A percentile compares a stretch with the other conserved stretches of the same genome.
These are phyloP conservation scores for Anhinga anhinga DNA, from an alignment of 2,113 vertebrate genomes.

Conservation along the genomic window DNA sequence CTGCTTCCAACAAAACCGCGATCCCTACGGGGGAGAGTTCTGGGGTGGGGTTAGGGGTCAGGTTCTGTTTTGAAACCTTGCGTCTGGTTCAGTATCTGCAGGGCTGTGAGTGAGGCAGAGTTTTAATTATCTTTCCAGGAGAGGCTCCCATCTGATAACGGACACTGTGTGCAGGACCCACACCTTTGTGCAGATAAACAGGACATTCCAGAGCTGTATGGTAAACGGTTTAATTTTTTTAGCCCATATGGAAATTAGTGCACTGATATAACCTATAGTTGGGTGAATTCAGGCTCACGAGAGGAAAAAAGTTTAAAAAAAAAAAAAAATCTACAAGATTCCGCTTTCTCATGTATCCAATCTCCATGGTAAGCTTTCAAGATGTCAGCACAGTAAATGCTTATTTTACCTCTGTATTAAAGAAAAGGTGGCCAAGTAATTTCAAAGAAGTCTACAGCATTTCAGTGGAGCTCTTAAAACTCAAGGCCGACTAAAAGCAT, in stretches of 20 bases:
- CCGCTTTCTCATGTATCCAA: background rate
- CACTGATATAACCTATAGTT: background rate
- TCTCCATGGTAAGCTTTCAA: background rate
- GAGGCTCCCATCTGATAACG: constrained; percentile 46
- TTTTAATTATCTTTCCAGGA: constrained; percentile 40
- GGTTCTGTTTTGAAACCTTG: background rate
- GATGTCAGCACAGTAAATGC: background rate
- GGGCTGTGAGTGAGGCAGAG: background rate
- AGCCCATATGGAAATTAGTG: background rate
- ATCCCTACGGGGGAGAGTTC: too few species aligned
- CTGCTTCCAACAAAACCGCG: background rate
- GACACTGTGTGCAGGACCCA: background rate
- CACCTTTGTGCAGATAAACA: constrained; percentile 44
- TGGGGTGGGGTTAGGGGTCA: background rate
- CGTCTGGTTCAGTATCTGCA: background rate
- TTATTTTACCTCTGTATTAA: background rate
- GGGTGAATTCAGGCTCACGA: background rate
- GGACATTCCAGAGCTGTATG: constrained; percentile 8
- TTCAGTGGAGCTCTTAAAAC: background rate
- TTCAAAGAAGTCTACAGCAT: background rate
- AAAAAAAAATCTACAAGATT: background rate
- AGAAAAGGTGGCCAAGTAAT: background rate
- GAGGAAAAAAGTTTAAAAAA: background rate
- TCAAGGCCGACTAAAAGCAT: background rate
- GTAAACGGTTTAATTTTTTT: background rate